phyloP scores from a whole-genome alignment of 2,888 invertebrate genomes.

The Epinotia bilunana region DNA sequence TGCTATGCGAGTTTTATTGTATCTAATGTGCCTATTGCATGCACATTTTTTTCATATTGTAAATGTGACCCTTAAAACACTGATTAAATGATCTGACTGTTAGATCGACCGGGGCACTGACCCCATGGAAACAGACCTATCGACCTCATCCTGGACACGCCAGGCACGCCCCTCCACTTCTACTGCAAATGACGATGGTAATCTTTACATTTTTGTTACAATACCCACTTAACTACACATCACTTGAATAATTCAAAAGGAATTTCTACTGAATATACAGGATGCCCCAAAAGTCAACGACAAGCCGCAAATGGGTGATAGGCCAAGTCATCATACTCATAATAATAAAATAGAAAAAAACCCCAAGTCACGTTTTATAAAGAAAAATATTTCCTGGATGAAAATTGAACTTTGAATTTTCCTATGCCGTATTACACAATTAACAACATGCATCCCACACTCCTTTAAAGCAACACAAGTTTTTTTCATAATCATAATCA shows the following conservation, averaged over 20 bases:
- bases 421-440: too few species aligned
- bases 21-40: neutral
- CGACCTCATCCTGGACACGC: conserved; percentile 56
- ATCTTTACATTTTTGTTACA: conserved; percentile 19
- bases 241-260: neutral
- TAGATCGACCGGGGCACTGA: conserved; percentile 89
- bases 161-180: conserved; percentile 53
- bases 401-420: too few species aligned
- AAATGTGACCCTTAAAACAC: conserved; percentile 1
- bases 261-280: too few species aligned
- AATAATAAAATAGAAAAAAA: too few species aligned
- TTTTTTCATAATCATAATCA: too few species aligned
- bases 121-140: conserved; percentile 86
- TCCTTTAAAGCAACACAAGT: too few species aligned
- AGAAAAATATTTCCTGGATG: too few species aligned
- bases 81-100: conserved; percentile 47
- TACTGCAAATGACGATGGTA: conserved; percentile 56
- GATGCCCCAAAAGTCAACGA: too few species aligned
- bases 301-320: too few species aligned
- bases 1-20: neutral
- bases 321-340: too few species aligned
- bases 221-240: neutral
- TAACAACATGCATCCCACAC: too few species aligned
- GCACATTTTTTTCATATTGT: neutral
- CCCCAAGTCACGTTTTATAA: too few species aligned